Evolutionary conservation across 2,113 vertebrate genomes (phyloP).

Genomic region (mouse (Mus musculus)): DNA sequence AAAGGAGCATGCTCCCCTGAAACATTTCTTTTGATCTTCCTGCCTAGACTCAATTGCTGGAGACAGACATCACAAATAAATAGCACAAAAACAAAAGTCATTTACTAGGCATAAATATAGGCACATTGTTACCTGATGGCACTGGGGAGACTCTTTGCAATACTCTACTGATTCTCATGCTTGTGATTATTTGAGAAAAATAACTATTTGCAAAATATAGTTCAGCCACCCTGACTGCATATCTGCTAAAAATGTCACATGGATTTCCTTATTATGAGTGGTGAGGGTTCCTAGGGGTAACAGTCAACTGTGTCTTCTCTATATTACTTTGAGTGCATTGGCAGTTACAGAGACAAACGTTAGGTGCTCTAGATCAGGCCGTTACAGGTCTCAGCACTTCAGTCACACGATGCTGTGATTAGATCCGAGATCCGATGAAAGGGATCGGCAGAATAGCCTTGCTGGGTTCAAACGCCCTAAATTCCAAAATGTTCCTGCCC

Average conservation of each 20-base stretch:
- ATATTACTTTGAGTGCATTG: background rate
- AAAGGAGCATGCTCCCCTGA: background rate
- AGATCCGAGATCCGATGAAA: background rate
- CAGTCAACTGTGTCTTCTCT: background rate
- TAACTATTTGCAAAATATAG: background rate
- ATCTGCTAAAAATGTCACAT: background rate
- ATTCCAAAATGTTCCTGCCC: background rate
- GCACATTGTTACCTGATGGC: background rate
- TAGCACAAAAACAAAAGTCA: background rate
- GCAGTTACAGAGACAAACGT: background rate
- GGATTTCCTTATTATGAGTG: background rate
- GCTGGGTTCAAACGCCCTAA: background rate
- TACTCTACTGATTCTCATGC: background rate
- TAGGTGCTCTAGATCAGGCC: background rate
- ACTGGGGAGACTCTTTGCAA: background rate
- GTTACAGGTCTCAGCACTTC: background rate
- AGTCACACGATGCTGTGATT: background rate
- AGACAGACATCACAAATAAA: slow-evolving; percentile 28
- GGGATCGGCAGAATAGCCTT: background rate
- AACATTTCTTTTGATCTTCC: background rate
- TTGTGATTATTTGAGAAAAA: background rate
- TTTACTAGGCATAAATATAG: background rate
- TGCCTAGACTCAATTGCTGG: background rate
- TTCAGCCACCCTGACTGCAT: background rate
- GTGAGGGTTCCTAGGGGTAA: background rate